Conservation (phyloP, 1,140 invertebrate species). For the Cotesia chilonis region DNA sequence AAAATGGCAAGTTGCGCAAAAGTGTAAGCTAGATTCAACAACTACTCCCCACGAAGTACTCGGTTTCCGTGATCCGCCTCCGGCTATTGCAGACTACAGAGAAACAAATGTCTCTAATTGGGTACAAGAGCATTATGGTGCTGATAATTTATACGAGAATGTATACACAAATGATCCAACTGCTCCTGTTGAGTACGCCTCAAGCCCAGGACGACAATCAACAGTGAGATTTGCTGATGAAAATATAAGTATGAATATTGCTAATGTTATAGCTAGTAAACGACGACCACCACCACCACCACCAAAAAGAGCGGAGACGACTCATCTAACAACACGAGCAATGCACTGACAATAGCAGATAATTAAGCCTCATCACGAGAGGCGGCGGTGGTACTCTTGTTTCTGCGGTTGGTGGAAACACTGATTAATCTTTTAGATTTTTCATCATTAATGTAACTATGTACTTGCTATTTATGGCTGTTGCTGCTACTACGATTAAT, state of each 20-base stretch:
- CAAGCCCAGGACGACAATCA: conserved; percentile 57
- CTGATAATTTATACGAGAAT: conserved; percentile 71
- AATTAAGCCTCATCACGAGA: conserved; percentile 54
- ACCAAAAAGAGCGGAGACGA: conserved; percentile 81
- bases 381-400: conserved; percentile 58
- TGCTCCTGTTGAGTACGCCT: conserved; percentile 62
- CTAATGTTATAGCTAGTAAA: conserved; percentile 62
- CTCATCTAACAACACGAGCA: conserved; percentile 70
- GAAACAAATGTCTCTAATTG: conserved; percentile 88
- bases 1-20: conserved; percentile 93
- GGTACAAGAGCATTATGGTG: conserved; percentile 88
- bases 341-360: conserved; percentile 67
- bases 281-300: conserved; percentile 79
- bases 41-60: conserved; percentile 90
- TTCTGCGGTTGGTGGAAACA: conserved; percentile 59
- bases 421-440: conserved; percentile 24
- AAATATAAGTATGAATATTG: conserved; percentile 53
- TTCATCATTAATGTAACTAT: conserved; percentile 2
- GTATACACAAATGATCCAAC: conserved; percentile 65
- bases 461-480: not conserved
- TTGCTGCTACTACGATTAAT: not conserved
- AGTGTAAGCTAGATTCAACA: conserved; percentile 84
- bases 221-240: conserved; percentile 56
- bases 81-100: conserved; percentile 74
- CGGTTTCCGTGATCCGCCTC: conserved; percentile 83